These are phyloP conservation scores for Muscidifurax raptorellus DNA, from an alignment of 1,140 invertebrate species.

Conservation along the genomic window DNA sequence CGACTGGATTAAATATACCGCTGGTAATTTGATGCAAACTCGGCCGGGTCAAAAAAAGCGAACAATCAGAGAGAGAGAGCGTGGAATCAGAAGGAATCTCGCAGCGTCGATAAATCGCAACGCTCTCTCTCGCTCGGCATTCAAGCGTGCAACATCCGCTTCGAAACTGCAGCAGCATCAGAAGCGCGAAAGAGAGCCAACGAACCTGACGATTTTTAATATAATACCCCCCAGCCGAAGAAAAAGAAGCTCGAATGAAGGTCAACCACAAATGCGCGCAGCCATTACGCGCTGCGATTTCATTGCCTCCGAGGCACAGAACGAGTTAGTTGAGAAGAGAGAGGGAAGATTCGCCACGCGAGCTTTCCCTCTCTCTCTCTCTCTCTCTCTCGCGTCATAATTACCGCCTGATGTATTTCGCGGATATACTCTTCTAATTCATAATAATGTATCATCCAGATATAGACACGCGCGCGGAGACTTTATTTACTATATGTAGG, in stretches of 20 bases:
- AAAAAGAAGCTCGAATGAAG: constrained; percentile 43
- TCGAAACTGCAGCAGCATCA: background rate
- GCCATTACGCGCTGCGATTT: constrained; percentile 28
- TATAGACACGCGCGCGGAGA: background rate
- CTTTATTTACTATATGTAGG: background rate
- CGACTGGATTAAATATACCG: too few species aligned
- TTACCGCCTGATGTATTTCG: constrained; percentile 24
- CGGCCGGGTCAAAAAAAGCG: background rate
- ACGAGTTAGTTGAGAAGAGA: background rate
- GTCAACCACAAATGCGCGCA: constrained; percentile 33
- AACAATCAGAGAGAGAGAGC: background rate
- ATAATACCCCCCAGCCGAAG: background rate
- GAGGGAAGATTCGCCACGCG: background rate
- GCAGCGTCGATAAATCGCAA: constrained; percentile 13
- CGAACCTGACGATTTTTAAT: constrained; percentile 36
- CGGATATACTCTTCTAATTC: background rate
- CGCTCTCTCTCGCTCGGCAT: background rate
- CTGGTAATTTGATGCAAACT: too few species aligned
- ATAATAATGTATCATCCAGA: too few species aligned
- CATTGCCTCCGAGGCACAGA: constrained; percentile 19
- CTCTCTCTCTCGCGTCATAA: constrained; percentile 8
- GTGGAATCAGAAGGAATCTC: constrained; percentile 3
- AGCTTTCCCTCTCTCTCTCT: too few species aligned
- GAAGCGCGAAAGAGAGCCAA: background rate
- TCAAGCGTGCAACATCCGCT: constrained; percentile 35